A percentile compares a stretch with the other conserved stretches of the same genome.
Evolutionary conservation across 2,797 vertebrate genomes (phyloP).

Genomic region (Siniperca scherzeri): DNA sequence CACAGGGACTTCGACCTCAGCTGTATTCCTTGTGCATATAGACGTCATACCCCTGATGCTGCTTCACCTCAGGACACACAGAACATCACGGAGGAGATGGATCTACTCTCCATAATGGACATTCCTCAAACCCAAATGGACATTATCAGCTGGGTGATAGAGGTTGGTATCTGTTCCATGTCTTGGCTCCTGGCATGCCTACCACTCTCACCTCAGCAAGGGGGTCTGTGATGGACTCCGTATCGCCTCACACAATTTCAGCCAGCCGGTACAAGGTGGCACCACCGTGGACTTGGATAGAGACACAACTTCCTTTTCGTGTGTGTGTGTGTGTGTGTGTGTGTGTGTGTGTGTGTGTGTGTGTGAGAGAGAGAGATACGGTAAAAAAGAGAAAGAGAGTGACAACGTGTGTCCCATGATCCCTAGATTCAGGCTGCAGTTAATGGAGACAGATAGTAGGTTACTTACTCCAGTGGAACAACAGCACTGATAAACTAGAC

Average conservation of each 20-base stretch:
- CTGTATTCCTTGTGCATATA: slow-evolving; percentile 18
- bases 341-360: not conserved
- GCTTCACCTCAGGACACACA: slow-evolving; percentile 19
- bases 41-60: slow-evolving; percentile 11
- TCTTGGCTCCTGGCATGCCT: slow-evolving; percentile 53
- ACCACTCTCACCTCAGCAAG: slow-evolving; percentile 64
- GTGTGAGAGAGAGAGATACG: slow-evolving; percentile 7
- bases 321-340: slow-evolving; percentile 13
- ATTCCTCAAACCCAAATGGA: slow-evolving; percentile 53
- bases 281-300: slow-evolving; percentile 33
- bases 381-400: slow-evolving; percentile 7
- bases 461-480: slow-evolving; percentile 41
- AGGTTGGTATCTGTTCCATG: slow-evolving; percentile 51
- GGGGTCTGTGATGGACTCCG: slow-evolving; percentile 56
- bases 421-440: slow-evolving; percentile 40
- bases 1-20: not conserved
- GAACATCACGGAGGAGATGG: slow-evolving; percentile 33
- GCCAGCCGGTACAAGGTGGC: slow-evolving; percentile 46
- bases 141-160: slow-evolving; percentile 56
- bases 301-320: slow-evolving; percentile 32
- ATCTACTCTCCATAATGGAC: slow-evolving; percentile 45
- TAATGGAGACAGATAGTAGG: slow-evolving; percentile 60
- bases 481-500: slow-evolving; percentile 49
- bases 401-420: slow-evolving; percentile 25
- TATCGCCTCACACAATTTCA: slow-evolving; percentile 63